Evolutionary conservation across 2,888 invertebrate genomes (phyloP).

Genomic region (Hypsopygia costalis): DNA sequence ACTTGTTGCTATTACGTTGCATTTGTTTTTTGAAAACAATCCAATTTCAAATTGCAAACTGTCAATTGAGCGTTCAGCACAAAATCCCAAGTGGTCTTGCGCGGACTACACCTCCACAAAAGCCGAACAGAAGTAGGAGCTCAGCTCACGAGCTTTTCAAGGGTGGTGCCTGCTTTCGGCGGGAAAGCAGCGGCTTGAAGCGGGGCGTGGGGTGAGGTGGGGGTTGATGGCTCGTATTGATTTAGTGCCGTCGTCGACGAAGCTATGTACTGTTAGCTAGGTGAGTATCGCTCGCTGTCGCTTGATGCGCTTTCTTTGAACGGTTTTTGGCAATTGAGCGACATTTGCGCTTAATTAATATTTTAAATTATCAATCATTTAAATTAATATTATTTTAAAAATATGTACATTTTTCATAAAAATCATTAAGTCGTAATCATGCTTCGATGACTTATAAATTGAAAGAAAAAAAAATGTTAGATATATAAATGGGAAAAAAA

Average conservation of each 20-base stretch:
- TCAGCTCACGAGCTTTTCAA: slow-evolving; percentile 80
- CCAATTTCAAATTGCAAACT: slow-evolving; percentile 63
- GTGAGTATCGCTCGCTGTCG: slow-evolving; percentile 64
- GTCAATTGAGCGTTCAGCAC: slow-evolving; percentile 65
- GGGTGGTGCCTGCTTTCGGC: slow-evolving; percentile 79
- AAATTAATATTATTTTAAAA: neutral
- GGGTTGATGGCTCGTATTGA: slow-evolving; percentile 81
- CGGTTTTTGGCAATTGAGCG: slow-evolving; percentile 23
- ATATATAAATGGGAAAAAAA: no score
- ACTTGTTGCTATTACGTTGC: slow-evolving; percentile 26
- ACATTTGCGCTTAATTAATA: slow-evolving; percentile 16
- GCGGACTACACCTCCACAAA: slow-evolving; percentile 75
- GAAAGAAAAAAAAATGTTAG: no score
- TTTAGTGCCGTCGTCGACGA: slow-evolving; percentile 81
- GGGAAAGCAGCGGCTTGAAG: slow-evolving; percentile 69
- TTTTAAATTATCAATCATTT: neutral
- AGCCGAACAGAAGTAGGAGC: slow-evolving; percentile 81
- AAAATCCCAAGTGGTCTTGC: slow-evolving; percentile 76
- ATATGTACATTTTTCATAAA: no score
- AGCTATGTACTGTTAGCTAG: slow-evolving; percentile 74
- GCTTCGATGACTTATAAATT: no score
- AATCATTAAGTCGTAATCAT: no score
- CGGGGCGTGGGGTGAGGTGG: slow-evolving; percentile 45
- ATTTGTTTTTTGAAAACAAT: slow-evolving; percentile 25
- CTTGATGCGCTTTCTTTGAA: slow-evolving; percentile 77